Conservation (phyloP, 2,797 vertebrate species). For the Enteromius trimaculatus region DNA sequence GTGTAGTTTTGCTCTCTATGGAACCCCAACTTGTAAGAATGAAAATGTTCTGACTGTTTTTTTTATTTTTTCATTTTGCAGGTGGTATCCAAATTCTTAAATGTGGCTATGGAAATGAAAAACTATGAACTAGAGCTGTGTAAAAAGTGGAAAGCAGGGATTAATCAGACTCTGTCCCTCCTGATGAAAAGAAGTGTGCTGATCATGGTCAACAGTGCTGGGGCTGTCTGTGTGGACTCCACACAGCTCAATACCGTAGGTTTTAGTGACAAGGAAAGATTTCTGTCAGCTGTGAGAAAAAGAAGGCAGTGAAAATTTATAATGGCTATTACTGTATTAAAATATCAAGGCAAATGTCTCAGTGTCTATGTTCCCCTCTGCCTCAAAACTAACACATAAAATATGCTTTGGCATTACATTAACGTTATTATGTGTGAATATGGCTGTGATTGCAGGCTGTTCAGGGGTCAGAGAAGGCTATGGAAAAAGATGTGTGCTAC, state of each 20-base stretch:
- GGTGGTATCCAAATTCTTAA: slow-evolving; percentile 83
- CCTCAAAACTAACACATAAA: background rate
- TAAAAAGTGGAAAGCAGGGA: slow-evolving; percentile 74
- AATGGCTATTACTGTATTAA: background rate
- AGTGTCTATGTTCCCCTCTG: background rate
- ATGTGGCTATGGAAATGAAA: slow-evolving; percentile 78
- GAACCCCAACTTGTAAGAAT: background rate
- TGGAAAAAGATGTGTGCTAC: slow-evolving; percentile 66
- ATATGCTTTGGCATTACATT: background rate
- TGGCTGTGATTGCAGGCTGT: slow-evolving; percentile 12
- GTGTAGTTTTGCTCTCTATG: background rate
- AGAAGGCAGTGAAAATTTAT: background rate
- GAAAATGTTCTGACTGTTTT: background rate
- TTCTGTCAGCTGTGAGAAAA: background rate
- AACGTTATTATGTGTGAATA: slow-evolving; percentile 9
- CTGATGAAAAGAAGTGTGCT: slow-evolving; percentile 85
- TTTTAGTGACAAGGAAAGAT: background rate
- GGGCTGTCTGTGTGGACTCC: slow-evolving; percentile 47
- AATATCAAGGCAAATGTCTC: background rate
- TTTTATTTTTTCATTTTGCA: slow-evolving; percentile 61
- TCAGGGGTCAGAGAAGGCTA: slow-evolving; percentile 51
- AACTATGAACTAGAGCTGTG: slow-evolving; percentile 82
- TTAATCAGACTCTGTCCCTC: slow-evolving; percentile 71
- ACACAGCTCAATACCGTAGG: slow-evolving; percentile 63
- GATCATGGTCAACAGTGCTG: slow-evolving; percentile 55